Evolutionary conservation across 2,888 invertebrate species (phyloP).

Genomic region (Diarsia mendica): DNA sequence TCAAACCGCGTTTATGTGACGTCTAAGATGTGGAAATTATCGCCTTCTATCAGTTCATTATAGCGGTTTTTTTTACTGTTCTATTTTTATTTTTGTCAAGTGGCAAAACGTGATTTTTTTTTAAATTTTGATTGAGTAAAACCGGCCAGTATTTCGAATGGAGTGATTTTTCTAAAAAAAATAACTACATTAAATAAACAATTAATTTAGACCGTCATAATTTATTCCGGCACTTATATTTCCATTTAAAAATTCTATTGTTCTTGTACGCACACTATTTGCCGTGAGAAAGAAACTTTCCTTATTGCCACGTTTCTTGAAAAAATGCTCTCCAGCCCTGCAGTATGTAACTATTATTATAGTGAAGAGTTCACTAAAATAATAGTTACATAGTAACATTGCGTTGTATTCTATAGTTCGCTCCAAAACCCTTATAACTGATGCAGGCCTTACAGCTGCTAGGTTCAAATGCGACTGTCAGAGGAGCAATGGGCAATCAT

Average conservation of each 20-base stretch:
- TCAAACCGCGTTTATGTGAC: slow-evolving; percentile 24
- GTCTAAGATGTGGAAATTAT: slow-evolving; percentile 45
- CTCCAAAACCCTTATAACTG: no score
- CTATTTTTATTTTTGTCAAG: slow-evolving; percentile 19
- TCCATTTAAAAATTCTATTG: background rate
- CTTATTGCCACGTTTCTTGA: background rate
- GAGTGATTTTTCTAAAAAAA: background rate
- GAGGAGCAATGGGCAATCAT: no score
- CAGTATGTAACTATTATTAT: no score
- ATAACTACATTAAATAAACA: background rate
- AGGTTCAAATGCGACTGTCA: no score
- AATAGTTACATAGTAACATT: background rate
- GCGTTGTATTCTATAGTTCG: no score
- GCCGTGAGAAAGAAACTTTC: background rate
- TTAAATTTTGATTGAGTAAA: background rate
- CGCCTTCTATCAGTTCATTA: slow-evolving; percentile 30
- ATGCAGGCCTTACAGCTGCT: no score
- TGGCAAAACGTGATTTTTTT: background rate
- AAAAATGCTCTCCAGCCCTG: background rate
- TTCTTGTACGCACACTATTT: background rate
- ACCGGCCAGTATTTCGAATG: background rate
- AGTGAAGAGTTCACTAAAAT: background rate
- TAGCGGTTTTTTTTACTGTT: slow-evolving; percentile 23
- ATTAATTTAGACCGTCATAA: background rate
- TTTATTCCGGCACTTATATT: no score